Conservation (phyloP, 2,888 invertebrate genomes). For the Chymomyza fuscimana region DNA sequence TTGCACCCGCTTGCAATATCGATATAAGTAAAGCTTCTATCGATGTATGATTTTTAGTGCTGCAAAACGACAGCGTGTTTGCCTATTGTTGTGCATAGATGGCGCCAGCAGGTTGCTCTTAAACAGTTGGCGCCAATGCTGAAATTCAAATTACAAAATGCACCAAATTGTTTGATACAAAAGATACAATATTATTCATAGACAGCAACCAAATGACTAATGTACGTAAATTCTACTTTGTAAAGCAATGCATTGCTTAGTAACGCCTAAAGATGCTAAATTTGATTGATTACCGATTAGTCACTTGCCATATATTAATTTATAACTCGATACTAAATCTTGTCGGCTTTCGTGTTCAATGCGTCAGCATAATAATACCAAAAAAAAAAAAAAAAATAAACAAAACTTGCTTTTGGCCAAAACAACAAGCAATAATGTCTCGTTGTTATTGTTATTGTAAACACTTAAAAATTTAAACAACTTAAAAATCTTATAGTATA, state of each 20-base stretch:
- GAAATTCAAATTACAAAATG: slow-evolving; percentile 17
- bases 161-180: slow-evolving; percentile 30
- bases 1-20: background rate
- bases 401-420: slow-evolving; percentile 21
- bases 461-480: slow-evolving; percentile 20
- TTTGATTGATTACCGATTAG: slow-evolving; percentile 70
- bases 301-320: slow-evolving; percentile 53
- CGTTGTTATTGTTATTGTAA: background rate
- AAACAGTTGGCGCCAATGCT: slow-evolving; percentile 10
- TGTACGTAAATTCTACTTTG: background rate
- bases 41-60: background rate
- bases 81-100: background rate
- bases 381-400: background rate
- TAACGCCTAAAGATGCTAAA: slow-evolving; percentile 47
- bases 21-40: background rate
- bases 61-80: background rate
- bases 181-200: slow-evolving; percentile 17
- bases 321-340: slow-evolving; percentile 51
- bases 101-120: background rate
- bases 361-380: slow-evolving; percentile 37
- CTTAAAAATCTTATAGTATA: slow-evolving; percentile 3
- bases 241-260: slow-evolving; percentile 39
- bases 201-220: slow-evolving; percentile 34
- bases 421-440: slow-evolving; percentile 28
- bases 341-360: slow-evolving; percentile 17